phyloP scores from a whole-genome alignment of 2,888 invertebrate genomes.

The Macropis europaea region DNA sequence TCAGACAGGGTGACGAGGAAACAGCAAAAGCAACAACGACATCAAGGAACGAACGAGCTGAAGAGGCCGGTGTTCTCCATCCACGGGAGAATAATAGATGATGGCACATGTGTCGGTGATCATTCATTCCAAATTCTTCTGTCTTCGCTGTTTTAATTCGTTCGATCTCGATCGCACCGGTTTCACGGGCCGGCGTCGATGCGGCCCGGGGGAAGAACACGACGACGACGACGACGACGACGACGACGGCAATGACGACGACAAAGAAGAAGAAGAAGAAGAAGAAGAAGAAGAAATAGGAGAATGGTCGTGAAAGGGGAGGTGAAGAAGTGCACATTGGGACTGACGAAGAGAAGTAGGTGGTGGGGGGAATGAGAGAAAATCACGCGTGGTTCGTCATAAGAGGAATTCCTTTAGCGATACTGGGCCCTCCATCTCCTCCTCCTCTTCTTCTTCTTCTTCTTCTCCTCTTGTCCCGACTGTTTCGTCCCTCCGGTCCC shows the following conservation, averaged over 20 bases:
- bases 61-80: no score
- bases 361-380: slow-evolving; percentile 67
- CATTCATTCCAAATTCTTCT: slow-evolving; percentile 72
- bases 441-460: slow-evolving; percentile 28
- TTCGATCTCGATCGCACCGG: slow-evolving; percentile 58
- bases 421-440: slow-evolving; percentile 64
- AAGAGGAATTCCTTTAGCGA: slow-evolving; percentile 78
- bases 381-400: slow-evolving; percentile 78
- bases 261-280: slow-evolving; percentile 2
- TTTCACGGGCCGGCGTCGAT: slow-evolving; percentile 51
- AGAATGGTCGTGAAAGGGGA: slow-evolving; percentile 45
- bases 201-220: slow-evolving; percentile 20
- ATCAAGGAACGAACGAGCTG: no score
- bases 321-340: slow-evolving; percentile 59
- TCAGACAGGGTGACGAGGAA: no score
- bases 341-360: slow-evolving; percentile 39
- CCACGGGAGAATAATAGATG: slow-evolving; percentile 64
- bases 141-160: slow-evolving; percentile 70
- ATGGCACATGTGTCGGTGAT: slow-evolving; percentile 72
- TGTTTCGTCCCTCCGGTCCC: slow-evolving; percentile 47
- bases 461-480: slow-evolving; percentile 29
- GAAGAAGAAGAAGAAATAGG: slow-evolving; percentile 30
- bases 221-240: slow-evolving; percentile 40
- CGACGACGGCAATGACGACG: slow-evolving; percentile 7
- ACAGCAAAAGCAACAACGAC: no score